Evolutionary conservation across 2,888 invertebrate genomes (phyloP), one percentile per base, ranked within the genome.

Genomic region (Cerceris rybyensis): DNA sequence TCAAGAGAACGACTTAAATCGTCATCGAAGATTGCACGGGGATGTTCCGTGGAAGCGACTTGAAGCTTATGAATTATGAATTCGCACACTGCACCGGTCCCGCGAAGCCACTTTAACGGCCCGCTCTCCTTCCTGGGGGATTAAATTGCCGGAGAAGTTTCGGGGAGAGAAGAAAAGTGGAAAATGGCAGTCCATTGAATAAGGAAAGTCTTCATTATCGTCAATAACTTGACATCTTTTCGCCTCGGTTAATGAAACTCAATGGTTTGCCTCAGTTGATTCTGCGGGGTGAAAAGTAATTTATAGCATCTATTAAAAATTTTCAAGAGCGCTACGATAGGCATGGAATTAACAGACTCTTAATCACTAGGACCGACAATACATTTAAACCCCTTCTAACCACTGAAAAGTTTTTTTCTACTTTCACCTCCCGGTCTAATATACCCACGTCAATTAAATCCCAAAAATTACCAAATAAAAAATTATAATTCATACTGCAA

Each of bases 61-160:
- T 81, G 68, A 64, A 61, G 64, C 70, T 71, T 73, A 75, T 82
- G 80, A 83, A 82, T 82, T 76, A 83, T 83, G 80, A 76, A 82
- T 83, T 76, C 66, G 42, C 50, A 16, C 59, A 13, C 52, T 61
- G 64, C 66, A 6, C 65, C 70, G 66, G 28, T 28, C 16, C 63
- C 9, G 65, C 63, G 50, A 78, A 73, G 72, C 70, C 70, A 80
- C 72, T 77, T 78, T 77, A 68, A 81, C 71, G 66, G 72, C 57
- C 57, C 58, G 41, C 28, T n/a, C 17, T 49, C 16, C 61, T 28
- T 28, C 11, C 49, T 43, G 41, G 70, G 58, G 65, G 66, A 75
- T 82, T 80, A 74, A 80, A 60, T 59, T 54, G 73, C 59, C 66
- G 66, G 11, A 16, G 28, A 63, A 68, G 61, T 43, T 8, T 42